These are phyloP conservation scores for Synergus gifuensis DNA, from an alignment of 2,888 invertebrate species.

Conservation along the genomic window DNA sequence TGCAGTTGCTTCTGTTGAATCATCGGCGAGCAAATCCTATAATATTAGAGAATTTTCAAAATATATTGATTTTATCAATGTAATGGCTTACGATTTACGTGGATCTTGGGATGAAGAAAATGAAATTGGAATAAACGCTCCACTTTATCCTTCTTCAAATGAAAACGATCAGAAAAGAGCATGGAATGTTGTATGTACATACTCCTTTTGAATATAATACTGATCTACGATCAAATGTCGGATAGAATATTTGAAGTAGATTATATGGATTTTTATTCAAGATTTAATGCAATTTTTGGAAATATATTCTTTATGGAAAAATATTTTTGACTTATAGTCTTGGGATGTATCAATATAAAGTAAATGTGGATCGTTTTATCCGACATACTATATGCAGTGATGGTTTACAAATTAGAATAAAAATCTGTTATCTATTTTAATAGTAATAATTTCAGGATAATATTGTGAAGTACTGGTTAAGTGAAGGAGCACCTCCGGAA, in stretches of 20 bases:
- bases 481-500: constrained; percentile 79
- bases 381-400: no score
- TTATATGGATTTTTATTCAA: no score
- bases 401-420: no score
- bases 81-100: constrained; percentile 88
- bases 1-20: constrained; percentile 80
- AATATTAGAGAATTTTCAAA: constrained; percentile 80
- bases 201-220: constrained; percentile 67
- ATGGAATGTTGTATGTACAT: constrained; percentile 77
- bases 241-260: no score
- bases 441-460: constrained; percentile 70
- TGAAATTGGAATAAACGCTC: constrained; percentile 84
- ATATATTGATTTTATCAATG: constrained; percentile 83
- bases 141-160: constrained; percentile 78
- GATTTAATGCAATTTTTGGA: no score
- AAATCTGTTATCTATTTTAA: no score
- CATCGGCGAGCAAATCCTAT: constrained; percentile 80
- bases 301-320: no score
- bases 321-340: no score
- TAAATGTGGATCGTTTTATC: no score
- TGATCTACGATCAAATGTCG: no score
- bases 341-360: no score
- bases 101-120: constrained; percentile 83
- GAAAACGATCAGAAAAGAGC: constrained; percentile 63
- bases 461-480: constrained; percentile 79